Evolutionary conservation across 2,113 vertebrate genomes (phyloP), one percentile per base, ranked within the genome.

Genomic region (Marmota flaviventris): DNA sequence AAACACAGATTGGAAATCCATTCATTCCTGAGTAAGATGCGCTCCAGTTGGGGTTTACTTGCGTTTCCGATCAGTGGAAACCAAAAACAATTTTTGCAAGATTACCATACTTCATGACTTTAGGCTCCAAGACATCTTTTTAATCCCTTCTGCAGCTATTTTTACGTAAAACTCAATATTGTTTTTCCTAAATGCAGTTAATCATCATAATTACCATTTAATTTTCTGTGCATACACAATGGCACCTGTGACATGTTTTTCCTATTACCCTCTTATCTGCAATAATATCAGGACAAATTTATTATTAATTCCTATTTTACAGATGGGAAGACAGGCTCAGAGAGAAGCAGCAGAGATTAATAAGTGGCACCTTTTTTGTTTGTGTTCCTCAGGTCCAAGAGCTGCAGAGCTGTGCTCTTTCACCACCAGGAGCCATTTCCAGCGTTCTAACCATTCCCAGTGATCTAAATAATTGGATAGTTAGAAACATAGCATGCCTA

Each of bases 1-100:
- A 95, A 96, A 93, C 94, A 91, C 97, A 93, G 89, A 94, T 95
- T 97, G 96, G 94, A 95, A 90, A 95, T 90, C 83, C 95, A 96
- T 95, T 96, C 95, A 85, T 97, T 95, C 96, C 92, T 97, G 83
- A 17, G 2, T 37, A 76, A 81, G 48, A 79, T 67, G 72, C 56
- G 39, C 79, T 92, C 93, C 45, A 18, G 70, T 79, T 77, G 79
- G 72, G 70, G 67, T 61, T 93, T 96, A 37, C 92, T 96, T 97
- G 75, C 93, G 90, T 93, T 98, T 95, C 58, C 92, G 93, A n/a
- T 93, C 76, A 90, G 48, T 10, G 73, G 79, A 89, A 92, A 81
- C 87, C 53, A 73, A 94, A 97, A 93, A 73, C 89, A 90, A 39
- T 84, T 84, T 85, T 78, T 63, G 45, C 37, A 42, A 89, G 76